phyloP scores from a whole-genome alignment of 1,140 invertebrate species.

The Atta texana region DNA sequence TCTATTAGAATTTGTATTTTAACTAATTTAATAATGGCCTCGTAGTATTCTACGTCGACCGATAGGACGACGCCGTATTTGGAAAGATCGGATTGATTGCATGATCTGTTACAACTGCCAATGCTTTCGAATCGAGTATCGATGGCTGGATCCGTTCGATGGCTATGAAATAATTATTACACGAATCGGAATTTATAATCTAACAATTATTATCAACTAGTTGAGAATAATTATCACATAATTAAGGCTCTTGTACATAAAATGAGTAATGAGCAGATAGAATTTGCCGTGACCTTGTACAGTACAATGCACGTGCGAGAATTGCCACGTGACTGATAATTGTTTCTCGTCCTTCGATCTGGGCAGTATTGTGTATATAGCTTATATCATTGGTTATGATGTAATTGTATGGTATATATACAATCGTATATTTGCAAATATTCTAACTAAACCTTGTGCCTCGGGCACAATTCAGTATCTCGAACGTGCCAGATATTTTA shows the following conservation, averaged over 20 bases:
- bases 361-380: slow-evolving; percentile 67
- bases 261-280: slow-evolving; percentile 36
- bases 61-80: neutral
- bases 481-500: slow-evolving; percentile 4
- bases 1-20: slow-evolving; percentile 42
- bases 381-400: slow-evolving; percentile 30
- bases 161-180: slow-evolving; percentile 26
- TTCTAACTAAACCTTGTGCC: neutral
- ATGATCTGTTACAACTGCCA: slow-evolving; percentile 15
- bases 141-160: slow-evolving; percentile 56
- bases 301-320: slow-evolving; percentile 56
- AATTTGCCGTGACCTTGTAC: slow-evolving; percentile 66
- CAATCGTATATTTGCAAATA: slow-evolving; percentile 16
- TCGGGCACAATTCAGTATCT: neutral
- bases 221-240: slow-evolving; percentile 36
- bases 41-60: slow-evolving; percentile 16
- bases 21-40: slow-evolving; percentile 31
- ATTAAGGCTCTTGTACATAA: slow-evolving; percentile 65
- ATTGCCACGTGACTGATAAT: slow-evolving; percentile 27
- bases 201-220: slow-evolving; percentile 42
- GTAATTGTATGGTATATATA: neutral
- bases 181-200: slow-evolving; percentile 33
- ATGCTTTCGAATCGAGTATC: slow-evolving; percentile 43
- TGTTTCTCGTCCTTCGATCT: slow-evolving; percentile 49
- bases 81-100: neutral